Conservation (phyloP, 1,140 invertebrate genomes). For the Pinna nobilis region DNA sequence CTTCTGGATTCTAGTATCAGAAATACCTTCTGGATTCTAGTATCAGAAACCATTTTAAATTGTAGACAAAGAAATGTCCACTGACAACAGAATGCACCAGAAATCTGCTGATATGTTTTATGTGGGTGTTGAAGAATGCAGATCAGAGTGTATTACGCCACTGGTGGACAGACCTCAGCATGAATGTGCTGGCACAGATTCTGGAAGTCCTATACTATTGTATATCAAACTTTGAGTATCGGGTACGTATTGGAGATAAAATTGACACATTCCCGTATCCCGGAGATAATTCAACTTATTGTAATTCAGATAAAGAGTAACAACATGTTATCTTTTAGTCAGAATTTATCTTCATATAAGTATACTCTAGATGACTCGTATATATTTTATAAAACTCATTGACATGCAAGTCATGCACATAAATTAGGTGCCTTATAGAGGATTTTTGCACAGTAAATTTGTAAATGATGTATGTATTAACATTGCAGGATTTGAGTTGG, state of each 20-base stretch:
- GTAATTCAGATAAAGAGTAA: not conserved
- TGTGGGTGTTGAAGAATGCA: conserved; percentile 94
- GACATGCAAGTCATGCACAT: no score
- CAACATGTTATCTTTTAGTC: not conserved
- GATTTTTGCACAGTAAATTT: no score
- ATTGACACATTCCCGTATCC: not conserved
- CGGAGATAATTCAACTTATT: not conserved
- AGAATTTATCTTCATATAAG: no score
- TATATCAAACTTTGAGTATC: conserved; percentile 94
- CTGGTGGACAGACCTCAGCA: conserved; percentile 87
- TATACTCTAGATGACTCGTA: no score
- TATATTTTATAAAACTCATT: no score
- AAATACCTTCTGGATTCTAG: not conserved
- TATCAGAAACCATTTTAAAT: no score
- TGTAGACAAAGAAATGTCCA: conserved; percentile 58
- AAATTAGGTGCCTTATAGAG: no score
- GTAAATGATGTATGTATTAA: no score
- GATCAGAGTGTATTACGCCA: conserved; percentile 85
- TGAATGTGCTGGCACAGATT: conserved; percentile 84
- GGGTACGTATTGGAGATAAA: conserved; percentile 76
- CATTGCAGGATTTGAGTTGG: no score
- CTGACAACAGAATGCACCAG: conserved; percentile 86
- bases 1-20: no score
- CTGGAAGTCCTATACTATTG: conserved; percentile 90
- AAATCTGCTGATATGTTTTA: conserved; percentile 90